Percentiles rank a stretch among this genome's conserved stretches.
Conservation (phyloP, 1,140 invertebrate genomes). For the Charaxes varanes region DNA sequence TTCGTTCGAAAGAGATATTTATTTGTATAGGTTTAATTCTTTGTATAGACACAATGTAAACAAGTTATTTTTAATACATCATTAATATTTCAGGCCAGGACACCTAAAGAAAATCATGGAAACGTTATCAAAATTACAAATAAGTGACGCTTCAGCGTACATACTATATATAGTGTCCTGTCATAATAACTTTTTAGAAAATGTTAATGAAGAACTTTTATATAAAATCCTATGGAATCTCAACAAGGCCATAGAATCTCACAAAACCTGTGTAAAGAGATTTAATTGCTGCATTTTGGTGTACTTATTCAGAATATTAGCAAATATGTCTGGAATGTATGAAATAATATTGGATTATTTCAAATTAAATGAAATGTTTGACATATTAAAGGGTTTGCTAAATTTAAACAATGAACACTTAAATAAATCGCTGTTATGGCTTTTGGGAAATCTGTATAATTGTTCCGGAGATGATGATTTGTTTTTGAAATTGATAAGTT, state of each 20-base stretch:
- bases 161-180: conserved; percentile 47
- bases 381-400: conserved; percentile 24
- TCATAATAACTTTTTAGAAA: conserved; percentile 29
- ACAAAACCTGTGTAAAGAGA: conserved; percentile 15
- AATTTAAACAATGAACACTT: conserved; percentile 26
- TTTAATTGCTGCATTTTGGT: conserved; percentile 26
- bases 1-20: no score
- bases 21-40: no score
- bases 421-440: conserved; percentile 43
- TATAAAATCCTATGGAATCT: conserved; percentile 27
- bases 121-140: conserved; percentile 20
- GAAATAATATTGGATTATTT: conserved; percentile 27
- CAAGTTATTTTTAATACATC: no score
- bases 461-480: conserved; percentile 24
- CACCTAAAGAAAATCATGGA: conserved; percentile 27
- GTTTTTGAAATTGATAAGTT: conserved; percentile 22
- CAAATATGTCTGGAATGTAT: conserved; percentile 32
- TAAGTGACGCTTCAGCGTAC: conserved; percentile 21
- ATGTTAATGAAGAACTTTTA: conserved; percentile 26
- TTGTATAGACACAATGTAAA: no score
- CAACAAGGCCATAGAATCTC: conserved; percentile 15
- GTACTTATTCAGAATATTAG: conserved; percentile 39
- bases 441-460: conserved; percentile 56
- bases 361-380: conserved; percentile 21
- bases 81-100: conserved; percentile 38